These are phyloP conservation scores for Smutsia temminckii DNA, from an alignment of 2,797 vertebrate species.

Conservation along the genomic window DNA sequence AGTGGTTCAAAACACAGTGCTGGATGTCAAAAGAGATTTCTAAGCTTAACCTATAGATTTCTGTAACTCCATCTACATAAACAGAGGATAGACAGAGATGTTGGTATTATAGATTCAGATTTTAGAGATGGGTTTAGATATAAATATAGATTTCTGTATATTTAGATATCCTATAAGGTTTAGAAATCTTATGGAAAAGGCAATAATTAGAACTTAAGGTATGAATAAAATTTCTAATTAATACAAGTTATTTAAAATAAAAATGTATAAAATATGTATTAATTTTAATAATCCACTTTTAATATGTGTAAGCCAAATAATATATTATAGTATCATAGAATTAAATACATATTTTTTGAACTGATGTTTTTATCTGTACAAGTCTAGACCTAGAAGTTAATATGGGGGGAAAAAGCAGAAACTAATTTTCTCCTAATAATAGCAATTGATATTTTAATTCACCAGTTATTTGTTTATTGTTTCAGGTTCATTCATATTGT, in stretches of 20 bases:
- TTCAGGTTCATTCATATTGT: neutral
- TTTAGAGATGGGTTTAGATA: too few relatives aligned
- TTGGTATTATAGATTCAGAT: neutral
- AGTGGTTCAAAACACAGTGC: neutral
- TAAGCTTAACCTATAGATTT: neutral
- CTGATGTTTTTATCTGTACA: neutral
- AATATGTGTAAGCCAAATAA: neutral
- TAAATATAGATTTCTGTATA: neutral
- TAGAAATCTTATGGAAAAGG: neutral
- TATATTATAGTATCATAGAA: neutral
- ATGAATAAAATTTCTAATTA: neutral
- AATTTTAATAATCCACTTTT: neutral
- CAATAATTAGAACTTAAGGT: neutral
- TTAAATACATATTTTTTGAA: constrained; percentile 10
- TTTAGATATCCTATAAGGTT: neutral
- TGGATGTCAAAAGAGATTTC: neutral
- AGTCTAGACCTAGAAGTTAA: neutral
- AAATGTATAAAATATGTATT: neutral
- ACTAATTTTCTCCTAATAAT: neutral
- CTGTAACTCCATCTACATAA: neutral
- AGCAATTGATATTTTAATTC: constrained; percentile 40
- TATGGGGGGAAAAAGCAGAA: neutral
- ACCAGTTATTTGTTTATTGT: constrained; percentile 27
- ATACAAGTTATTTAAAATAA: neutral
- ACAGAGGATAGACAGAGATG: neutral